These are phyloP conservation scores for Phaethornis superciliosus DNA, from an alignment of 2,113 vertebrate species.

Conservation along the genomic window DNA sequence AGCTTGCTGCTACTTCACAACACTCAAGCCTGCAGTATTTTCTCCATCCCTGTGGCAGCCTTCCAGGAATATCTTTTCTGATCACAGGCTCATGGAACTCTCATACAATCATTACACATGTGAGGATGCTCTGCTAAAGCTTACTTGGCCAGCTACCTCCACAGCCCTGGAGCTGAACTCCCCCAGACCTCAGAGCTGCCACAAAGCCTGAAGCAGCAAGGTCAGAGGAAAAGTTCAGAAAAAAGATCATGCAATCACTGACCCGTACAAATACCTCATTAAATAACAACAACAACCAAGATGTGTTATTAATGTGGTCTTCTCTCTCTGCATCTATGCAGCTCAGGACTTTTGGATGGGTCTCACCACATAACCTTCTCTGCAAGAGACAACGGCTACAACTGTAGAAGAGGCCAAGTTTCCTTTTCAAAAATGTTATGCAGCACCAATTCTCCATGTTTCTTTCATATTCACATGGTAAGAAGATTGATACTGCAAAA, in stretches of 20 bases:
- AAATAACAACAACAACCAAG: neutral
- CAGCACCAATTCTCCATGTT: neutral
- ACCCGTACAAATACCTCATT: fast-evolving
- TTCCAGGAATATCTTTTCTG: neutral
- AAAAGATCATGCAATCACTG: neutral
- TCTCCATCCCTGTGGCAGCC: neutral
- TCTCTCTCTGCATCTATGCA: fast-evolving
- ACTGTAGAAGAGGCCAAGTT: fast-evolving
- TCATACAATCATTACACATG: fast-evolving
- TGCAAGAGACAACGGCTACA: neutral
- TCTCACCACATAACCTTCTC: neutral
- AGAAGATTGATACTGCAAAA: neutral
- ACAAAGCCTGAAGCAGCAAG: neutral
- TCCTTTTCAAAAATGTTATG: neutral
- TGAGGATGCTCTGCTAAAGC: neutral
- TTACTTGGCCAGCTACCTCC: neutral
- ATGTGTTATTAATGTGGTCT: neutral
- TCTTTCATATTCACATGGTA: neutral
- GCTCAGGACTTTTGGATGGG: neutral
- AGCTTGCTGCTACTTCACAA: neutral
- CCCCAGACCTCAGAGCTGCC: neutral
- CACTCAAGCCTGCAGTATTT: neutral
- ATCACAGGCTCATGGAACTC: fast-evolving
- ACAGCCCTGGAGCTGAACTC: neutral
- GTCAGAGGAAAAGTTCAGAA: neutral